Evolutionary conservation across 2,888 invertebrate genomes (phyloP).

Genomic region (Timandra comae): DNA sequence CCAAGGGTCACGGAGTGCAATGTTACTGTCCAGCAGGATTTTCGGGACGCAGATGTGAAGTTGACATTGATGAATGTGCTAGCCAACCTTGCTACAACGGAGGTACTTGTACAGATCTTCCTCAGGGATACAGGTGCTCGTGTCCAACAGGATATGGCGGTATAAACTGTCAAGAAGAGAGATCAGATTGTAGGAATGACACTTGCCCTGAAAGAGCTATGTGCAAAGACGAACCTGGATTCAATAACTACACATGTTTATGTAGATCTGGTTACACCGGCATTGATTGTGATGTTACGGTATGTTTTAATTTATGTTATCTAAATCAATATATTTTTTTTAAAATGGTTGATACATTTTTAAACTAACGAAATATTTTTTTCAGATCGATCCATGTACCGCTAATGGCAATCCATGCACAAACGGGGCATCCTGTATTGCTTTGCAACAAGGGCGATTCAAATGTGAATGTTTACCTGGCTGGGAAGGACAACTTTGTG

Average conservation of each 20-base stretch:
- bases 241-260: slow-evolving; percentile 92
- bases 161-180: slow-evolving; percentile 96
- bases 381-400: slow-evolving; percentile 91
- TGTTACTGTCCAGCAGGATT: slow-evolving; percentile 97
- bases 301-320: too few species aligned
- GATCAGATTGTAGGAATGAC: slow-evolving; percentile 90
- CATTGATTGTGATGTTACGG: slow-evolving; percentile 91
- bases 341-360: too few species aligned
- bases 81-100: slow-evolving; percentile 96
- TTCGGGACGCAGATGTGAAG: slow-evolving; percentile 93
- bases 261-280: slow-evolving; percentile 97
- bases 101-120: slow-evolving; percentile 92
- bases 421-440: slow-evolving; percentile 92
- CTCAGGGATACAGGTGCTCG: slow-evolving; percentile 94
- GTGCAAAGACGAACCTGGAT: slow-evolving; percentile 96
- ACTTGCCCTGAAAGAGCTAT: slow-evolving; percentile 97
- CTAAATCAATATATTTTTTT: too few species aligned
- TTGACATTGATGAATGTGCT: slow-evolving; percentile 96
- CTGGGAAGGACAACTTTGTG: slow-evolving; percentile 98
- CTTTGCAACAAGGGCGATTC: slow-evolving; percentile 93
- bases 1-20: slow-evolving; percentile 91
- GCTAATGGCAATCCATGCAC: slow-evolving; percentile 93
- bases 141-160: slow-evolving; percentile 92
- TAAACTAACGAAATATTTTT: slow-evolving; percentile 18
- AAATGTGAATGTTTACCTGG: slow-evolving; percentile 97